Evolutionary conservation across 2,888 invertebrate genomes (phyloP).

Genomic region (Dynastes hyllus): DNA sequence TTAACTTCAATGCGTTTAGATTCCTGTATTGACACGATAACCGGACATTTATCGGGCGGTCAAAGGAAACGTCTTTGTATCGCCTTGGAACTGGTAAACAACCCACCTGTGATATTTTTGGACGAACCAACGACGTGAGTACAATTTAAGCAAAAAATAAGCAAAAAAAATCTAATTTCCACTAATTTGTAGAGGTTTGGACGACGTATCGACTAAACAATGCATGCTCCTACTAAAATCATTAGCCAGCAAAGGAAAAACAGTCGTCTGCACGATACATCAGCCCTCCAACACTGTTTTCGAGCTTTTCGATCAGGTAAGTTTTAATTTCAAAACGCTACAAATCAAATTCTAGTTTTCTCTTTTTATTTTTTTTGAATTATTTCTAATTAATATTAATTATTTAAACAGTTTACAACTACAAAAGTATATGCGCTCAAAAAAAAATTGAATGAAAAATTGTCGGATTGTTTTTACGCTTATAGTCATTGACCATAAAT

Average conservation of each 20-base stretch:
- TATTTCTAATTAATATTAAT: too few relatives aligned
- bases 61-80: conserved; percentile 85
- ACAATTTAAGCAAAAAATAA: background rate
- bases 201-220: conserved; percentile 83
- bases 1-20: conserved; percentile 76
- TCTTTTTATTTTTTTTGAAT: too few relatives aligned
- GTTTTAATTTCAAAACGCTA: background rate
- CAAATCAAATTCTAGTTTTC: too few relatives aligned
- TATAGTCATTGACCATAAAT: too few relatives aligned
- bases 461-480: too few relatives aligned
- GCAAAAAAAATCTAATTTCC: too few relatives aligned
- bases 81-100: conserved; percentile 86
- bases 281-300: conserved; percentile 87
- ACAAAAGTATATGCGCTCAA: too few relatives aligned
- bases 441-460: too few relatives aligned
- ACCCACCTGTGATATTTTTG: conserved; percentile 87
- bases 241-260: conserved; percentile 81
- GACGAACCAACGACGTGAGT: conserved; percentile 88
- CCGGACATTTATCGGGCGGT: conserved; percentile 82
- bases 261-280: conserved; percentile 86
- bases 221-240: conserved; percentile 80
- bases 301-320: conserved; percentile 81
- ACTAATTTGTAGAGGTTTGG: conserved; percentile 77
- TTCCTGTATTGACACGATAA: conserved; percentile 78
- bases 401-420: too few relatives aligned